Conservation (phyloP, 2,888 invertebrate species). For the Tiliacea citrago region DNA sequence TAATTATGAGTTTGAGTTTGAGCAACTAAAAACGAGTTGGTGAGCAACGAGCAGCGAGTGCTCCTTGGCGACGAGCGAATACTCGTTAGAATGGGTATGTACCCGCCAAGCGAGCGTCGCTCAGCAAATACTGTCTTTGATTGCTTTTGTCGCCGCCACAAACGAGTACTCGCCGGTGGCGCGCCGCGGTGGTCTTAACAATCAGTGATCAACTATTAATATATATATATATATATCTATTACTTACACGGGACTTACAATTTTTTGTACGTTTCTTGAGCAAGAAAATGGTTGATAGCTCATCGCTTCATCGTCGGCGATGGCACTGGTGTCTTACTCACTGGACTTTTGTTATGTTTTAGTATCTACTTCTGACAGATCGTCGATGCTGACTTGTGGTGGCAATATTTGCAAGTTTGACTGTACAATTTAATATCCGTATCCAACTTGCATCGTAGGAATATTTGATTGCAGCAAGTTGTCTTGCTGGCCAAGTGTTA, state of each 20-base stretch:
- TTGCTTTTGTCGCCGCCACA: background rate
- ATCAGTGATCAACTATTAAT: background rate
- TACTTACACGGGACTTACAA: background rate
- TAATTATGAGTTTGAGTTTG: too few species aligned
- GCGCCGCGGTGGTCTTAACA: background rate
- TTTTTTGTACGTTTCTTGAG: background rate
- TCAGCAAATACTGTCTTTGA: background rate
- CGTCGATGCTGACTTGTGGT: background rate
- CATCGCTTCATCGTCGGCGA: too few species aligned
- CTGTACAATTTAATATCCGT: background rate
- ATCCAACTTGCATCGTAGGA: background rate
- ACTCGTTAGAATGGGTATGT: background rate
- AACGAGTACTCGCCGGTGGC: background rate
- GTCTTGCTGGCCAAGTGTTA: background rate
- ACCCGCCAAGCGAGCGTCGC: too few species aligned
- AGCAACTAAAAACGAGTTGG: background rate
- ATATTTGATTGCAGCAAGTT: background rate
- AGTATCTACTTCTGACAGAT: background rate
- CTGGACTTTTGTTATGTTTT: background rate
- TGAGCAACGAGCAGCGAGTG: background rate
- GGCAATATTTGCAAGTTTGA: background rate
- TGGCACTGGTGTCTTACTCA: background rate
- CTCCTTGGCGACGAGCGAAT: background rate
- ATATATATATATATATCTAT: too few species aligned
- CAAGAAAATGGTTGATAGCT: too few species aligned